Conservation (phyloP, 2,888 invertebrate genomes). For the Corbicula japonica region DNA sequence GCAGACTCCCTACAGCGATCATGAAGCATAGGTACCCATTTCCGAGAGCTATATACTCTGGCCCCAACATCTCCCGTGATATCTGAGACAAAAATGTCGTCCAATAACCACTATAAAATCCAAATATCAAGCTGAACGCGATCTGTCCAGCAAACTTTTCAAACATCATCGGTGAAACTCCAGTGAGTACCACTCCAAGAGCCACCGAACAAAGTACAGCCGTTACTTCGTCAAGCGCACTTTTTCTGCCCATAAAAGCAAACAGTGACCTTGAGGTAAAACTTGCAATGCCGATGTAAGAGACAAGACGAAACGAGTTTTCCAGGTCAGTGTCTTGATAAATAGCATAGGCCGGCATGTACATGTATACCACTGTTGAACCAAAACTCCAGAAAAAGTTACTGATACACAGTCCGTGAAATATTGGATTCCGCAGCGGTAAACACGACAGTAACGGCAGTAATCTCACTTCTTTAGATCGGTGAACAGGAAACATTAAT, state of each 20-base stretch:
- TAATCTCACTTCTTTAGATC: constrained; percentile 73
- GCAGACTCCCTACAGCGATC: constrained; percentile 82
- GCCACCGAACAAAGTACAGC: constrained; percentile 81
- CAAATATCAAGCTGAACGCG: constrained; percentile 83
- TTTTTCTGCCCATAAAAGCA: constrained; percentile 83
- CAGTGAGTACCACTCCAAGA: constrained; percentile 82
- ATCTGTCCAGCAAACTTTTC: constrained; percentile 83
- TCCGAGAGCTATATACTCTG: constrained; percentile 82
- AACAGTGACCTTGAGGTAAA: constrained; percentile 82
- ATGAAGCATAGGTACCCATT: constrained; percentile 83
- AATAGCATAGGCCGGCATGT: constrained; percentile 82
- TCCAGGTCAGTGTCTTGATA: constrained; percentile 77
- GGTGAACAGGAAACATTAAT: constrained; percentile 76
- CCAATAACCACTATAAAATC: constrained; percentile 85
- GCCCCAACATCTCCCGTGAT: constrained; percentile 81
- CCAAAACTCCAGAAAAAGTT: constrained; percentile 85
- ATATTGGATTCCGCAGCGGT: constrained; percentile 81
- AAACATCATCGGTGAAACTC: constrained; percentile 82
- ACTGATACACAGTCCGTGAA: constrained; percentile 81
- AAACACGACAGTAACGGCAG: constrained; percentile 80
- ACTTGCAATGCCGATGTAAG: constrained; percentile 81
- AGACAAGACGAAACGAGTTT: constrained; percentile 78
- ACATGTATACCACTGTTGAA: constrained; percentile 82
- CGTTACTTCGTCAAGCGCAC: constrained; percentile 83
- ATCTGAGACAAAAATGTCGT: constrained; percentile 83